Evolutionary conservation across 2,888 invertebrate genomes (phyloP), one percentile per base, ranked within the genome.

Genomic region (Cataglyphis rosenhaueri): DNA sequence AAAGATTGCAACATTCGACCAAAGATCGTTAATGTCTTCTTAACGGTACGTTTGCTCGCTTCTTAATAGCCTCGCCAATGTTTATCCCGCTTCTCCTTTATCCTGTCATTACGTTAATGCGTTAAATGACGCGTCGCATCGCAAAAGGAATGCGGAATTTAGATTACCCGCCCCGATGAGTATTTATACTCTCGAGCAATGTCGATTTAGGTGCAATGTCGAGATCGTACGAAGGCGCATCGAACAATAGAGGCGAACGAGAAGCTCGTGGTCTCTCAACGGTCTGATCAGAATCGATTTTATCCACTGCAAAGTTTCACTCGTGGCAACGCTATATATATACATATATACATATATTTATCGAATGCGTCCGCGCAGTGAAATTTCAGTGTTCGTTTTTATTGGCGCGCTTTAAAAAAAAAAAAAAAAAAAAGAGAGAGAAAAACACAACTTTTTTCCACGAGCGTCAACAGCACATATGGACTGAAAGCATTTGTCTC

Each of bases 101-200:
- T 68, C 21, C 15, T 8, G 48, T 21, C 59, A 41, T 70, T 48
- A 59, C 32, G 12, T 70, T 78, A 78, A 78, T 57, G 78, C 18
- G 70, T 21, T 38, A 70, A 78, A 78, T 78, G 78, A 70, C 59
- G 41, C 70, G 18, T 70, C 15, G 78, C 59, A 32, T 66, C 15
- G 44, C 29, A 32, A 65, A 29, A 55, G 38, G 44, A 68, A 57
- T 29, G 41, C 25, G 18, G 32, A 10, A 78, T 68, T 32, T 44
- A 41, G 68, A 68, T 78, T 38, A 70, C 6, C 15, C 32, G 21
- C 15, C 10, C 21, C 21, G 66, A 78, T 48, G 57, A 59, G 68
- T 32, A 66, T 10, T 21, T 55, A 57, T n/a, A n/a, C 8, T 18
- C 18, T 21, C 55, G n/a, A 4, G n/a, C 65, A 62, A 62, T 18